phyloP scores from a whole-genome alignment of 2,888 invertebrate genomes.

The Hirtodrosophila trivittata region DNA sequence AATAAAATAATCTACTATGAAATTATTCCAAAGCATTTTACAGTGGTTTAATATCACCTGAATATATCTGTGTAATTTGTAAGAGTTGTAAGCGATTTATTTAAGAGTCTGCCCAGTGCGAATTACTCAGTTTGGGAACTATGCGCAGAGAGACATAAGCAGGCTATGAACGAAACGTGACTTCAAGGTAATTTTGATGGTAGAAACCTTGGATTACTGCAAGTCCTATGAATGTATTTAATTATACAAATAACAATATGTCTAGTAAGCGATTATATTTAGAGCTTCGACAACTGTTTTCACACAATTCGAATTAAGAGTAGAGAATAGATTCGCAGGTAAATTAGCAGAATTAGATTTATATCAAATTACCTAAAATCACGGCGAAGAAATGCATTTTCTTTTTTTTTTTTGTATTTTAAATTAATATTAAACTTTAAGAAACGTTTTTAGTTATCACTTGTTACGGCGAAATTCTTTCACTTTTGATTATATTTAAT shows the following conservation, averaged over 20 bases:
- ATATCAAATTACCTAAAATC: conserved; percentile 41
- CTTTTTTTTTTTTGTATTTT: conserved; percentile 26
- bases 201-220: neutral
- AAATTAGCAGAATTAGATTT: neutral
- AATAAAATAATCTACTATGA: no score
- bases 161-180: conserved; percentile 38
- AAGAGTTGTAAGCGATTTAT: conserved; percentile 9
- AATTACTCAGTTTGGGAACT: conserved; percentile 29
- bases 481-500: conserved; percentile 16
- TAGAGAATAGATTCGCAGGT: no score
- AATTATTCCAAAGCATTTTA: no score
- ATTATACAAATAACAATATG: neutral
- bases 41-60: conserved; percentile 6
- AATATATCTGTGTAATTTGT: conserved; percentile 3
- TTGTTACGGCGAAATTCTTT: conserved; percentile 4
- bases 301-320: no score
- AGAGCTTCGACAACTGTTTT: no score
- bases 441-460: conserved; percentile 18
- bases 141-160: conserved; percentile 1
- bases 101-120: conserved; percentile 16
- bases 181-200: conserved; percentile 24
- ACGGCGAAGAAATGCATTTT: conserved; percentile 39
- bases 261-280: no score
- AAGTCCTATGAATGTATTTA: conserved; percentile 1
- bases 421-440: neutral